Percentiles rank a stretch among this genome's conserved stretches.
These are phyloP conservation scores for Zaprionus ghesquierei DNA, from an alignment of 1,140 invertebrate genomes.

Conservation along the genomic window DNA sequence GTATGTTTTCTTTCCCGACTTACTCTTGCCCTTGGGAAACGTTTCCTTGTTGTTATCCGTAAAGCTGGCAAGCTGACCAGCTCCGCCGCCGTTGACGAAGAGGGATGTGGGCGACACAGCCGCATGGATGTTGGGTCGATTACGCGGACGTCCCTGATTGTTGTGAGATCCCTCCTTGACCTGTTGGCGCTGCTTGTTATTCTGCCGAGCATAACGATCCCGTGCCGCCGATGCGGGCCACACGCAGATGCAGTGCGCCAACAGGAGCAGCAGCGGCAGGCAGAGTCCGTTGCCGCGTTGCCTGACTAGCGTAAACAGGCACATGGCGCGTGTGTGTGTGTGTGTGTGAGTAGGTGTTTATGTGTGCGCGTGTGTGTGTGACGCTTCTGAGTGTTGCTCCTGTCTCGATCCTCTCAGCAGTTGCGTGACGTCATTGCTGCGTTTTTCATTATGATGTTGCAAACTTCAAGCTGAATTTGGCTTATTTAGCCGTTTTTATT, in stretches of 20 bases:
- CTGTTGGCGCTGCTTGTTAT: slow-evolving; percentile 38
- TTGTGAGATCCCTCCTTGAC: slow-evolving; percentile 43
- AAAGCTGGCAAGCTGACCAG: not conserved
- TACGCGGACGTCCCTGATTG: slow-evolving; percentile 18
- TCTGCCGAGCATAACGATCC: slow-evolving; percentile 58
- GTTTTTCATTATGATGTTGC: slow-evolving; percentile 7
- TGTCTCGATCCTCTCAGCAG: not conserved
- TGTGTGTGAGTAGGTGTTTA: not conserved
- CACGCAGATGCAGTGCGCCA: slow-evolving; percentile 51
- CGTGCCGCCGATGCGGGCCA: slow-evolving; percentile 59
- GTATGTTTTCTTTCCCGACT: slow-evolving; percentile 25
- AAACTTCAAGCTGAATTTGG: slow-evolving; percentile 1
- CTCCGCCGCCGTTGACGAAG: not conserved
- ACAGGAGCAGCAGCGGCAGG: slow-evolving; percentile 51
- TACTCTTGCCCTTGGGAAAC: slow-evolving; percentile 82
- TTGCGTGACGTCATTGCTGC: slow-evolving; percentile 59
- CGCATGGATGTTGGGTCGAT: slow-evolving; percentile 7
- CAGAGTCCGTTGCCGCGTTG: slow-evolving; percentile 35
- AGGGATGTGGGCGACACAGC: not conserved
- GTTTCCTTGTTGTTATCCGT: slow-evolving; percentile 60
- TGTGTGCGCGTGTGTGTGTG: not conserved
- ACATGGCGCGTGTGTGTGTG: not conserved
- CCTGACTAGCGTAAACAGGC: slow-evolving; percentile 31
- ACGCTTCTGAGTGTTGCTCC: not conserved
- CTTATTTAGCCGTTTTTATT: slow-evolving; percentile 1